phyloP scores from a whole-genome alignment of 2,797 vertebrate genomes.

The Neoniphon sammara region DNA sequence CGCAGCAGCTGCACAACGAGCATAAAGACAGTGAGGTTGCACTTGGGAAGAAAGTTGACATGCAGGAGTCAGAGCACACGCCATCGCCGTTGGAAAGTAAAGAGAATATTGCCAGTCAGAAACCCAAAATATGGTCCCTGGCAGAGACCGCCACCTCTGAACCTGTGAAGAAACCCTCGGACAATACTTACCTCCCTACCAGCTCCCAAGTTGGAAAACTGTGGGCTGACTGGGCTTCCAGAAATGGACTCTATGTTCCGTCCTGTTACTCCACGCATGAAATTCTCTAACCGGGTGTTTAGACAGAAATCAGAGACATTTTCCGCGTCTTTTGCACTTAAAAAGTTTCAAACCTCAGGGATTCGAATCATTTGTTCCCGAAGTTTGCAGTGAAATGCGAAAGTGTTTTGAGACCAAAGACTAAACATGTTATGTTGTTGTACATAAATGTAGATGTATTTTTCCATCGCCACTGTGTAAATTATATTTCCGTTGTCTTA shows the following conservation, averaged over 20 bases:
- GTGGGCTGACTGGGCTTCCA: constrained; percentile 83
- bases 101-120: constrained; percentile 78
- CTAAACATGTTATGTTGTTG: constrained; percentile 63
- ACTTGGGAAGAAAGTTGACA: constrained; percentile 45
- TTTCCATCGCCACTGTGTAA: constrained; percentile 80
- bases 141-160: constrained; percentile 93
- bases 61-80: constrained; percentile 48
- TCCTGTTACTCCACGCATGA: constrained; percentile 69
- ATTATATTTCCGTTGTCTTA: constrained; percentile 82
- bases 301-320: constrained; percentile 45
- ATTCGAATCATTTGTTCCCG: constrained; percentile 45
- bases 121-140: constrained; percentile 97
- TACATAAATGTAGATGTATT: constrained; percentile 83
- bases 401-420: constrained; percentile 76
- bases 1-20: constrained; percentile 11
- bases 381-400: constrained; percentile 64
- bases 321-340: constrained; percentile 80
- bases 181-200: constrained; percentile 51
- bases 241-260: constrained; percentile 75
- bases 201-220: constrained; percentile 70
- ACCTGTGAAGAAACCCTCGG: constrained; percentile 67
- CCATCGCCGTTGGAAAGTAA: constrained; percentile 71
- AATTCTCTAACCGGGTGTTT: constrained; percentile 58
- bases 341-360: constrained; percentile 66
- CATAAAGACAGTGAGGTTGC: constrained; percentile 8